A percentile compares a stretch with the other conserved stretches of the same genome.
Conservation (phyloP, 2,113 vertebrate species). For the Anarhynchus alexandrinus region DNA sequence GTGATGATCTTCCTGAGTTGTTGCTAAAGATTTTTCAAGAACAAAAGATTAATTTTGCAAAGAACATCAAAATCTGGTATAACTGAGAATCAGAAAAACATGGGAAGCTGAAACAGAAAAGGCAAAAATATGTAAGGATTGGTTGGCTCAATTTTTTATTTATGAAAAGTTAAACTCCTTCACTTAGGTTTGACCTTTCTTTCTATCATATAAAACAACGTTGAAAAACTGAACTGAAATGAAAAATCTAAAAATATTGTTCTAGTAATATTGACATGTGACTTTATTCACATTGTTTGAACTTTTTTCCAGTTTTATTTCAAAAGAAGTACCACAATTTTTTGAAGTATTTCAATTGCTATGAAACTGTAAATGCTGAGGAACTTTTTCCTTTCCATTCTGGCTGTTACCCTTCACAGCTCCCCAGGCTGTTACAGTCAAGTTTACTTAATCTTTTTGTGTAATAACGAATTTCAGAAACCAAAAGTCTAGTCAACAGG, state of each 20-base stretch:
- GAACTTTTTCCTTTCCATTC: background rate
- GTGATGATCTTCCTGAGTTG: background rate
- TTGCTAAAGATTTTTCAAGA: background rate
- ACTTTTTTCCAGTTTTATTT: background rate
- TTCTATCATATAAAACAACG: background rate
- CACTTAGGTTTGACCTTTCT: background rate
- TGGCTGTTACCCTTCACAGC: background rate
- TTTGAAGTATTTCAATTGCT: background rate
- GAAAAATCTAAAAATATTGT: background rate
- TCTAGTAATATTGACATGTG: background rate
- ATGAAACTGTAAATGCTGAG: background rate
- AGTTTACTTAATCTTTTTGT: background rate
- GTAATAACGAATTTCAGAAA: background rate
- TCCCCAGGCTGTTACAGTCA: background rate
- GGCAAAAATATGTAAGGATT: background rate
- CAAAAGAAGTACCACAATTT: background rate
- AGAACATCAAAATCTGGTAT: background rate
- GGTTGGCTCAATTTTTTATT: background rate
- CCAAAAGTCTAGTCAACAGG: background rate
- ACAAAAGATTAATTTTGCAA: background rate
- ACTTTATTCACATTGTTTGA: background rate
- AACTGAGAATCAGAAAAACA: background rate
- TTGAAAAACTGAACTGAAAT: background rate
- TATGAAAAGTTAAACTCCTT: background rate
- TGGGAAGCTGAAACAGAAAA: background rate